Conservation (phyloP, 2,888 invertebrate species). For the Polyommatus iphigenia region DNA sequence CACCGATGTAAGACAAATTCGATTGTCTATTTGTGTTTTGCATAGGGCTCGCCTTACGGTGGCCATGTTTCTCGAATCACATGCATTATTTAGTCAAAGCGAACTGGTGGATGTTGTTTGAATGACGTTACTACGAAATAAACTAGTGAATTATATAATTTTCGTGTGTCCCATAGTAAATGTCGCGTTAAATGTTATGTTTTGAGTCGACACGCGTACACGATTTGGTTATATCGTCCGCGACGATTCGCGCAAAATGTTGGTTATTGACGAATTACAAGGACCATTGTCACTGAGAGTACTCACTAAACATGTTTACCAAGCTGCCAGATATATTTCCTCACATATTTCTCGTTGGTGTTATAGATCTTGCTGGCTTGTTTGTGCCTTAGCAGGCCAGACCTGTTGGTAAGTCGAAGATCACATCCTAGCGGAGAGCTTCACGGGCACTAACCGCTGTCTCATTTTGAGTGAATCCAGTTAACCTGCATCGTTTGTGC, state of each 20-base stretch:
- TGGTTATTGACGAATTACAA: constrained; percentile 75
- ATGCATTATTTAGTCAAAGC: constrained; percentile 65
- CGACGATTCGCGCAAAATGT: constrained; percentile 74
- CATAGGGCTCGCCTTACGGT: constrained; percentile 64
- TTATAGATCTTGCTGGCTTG: constrained; percentile 88
- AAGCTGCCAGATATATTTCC: constrained; percentile 71
- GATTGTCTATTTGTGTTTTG: constrained; percentile 75
- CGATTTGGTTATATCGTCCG: constrained; percentile 55
- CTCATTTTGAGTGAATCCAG: constrained; percentile 66
- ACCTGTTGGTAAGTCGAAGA: constrained; percentile 85
- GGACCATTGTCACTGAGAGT: constrained; percentile 72
- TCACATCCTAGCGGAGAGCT: constrained; percentile 67
- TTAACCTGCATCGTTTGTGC: constrained; percentile 78
- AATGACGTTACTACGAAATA: constrained; percentile 58
- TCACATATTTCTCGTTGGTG: constrained; percentile 78
- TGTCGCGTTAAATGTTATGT: constrained; percentile 55
- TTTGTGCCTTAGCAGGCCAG: constrained; percentile 87
- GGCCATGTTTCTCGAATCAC: constrained; percentile 78
- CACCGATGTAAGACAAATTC: constrained; percentile 59
- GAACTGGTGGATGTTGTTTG: constrained; percentile 62
- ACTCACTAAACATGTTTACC: constrained; percentile 66
- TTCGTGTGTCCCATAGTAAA: constrained; percentile 53
- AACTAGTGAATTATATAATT: constrained; percentile 71
- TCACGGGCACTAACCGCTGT: constrained; percentile 69
- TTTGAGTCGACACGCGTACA: constrained; percentile 56